Conservation (phyloP, 2,113 vertebrate species). For the Danio rerio region DNA sequence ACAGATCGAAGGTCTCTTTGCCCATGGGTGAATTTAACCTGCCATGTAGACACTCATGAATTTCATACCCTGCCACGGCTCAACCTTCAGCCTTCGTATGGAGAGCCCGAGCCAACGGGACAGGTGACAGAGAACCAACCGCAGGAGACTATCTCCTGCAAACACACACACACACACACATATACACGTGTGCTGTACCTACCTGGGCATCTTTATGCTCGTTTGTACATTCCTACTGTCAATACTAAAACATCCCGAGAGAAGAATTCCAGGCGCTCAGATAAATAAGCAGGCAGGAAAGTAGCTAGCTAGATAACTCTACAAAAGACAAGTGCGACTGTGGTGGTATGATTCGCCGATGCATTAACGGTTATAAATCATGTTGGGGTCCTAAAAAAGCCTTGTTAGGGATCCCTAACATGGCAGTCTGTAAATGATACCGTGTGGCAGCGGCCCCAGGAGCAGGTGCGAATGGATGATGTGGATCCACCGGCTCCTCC, state of each 20-base stretch:
- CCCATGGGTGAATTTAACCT: slow-evolving; percentile 64
- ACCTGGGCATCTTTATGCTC: slow-evolving; percentile 8
- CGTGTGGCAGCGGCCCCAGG: not conserved
- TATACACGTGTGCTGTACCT: not conserved
- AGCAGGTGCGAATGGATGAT: slow-evolving; percentile 31
- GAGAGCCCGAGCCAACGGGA: slow-evolving; percentile 30
- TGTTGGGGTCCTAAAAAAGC: not conserved
- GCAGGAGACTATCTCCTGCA: slow-evolving; percentile 28
- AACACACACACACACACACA: not conserved
- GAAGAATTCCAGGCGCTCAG: not conserved
- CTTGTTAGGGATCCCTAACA: slow-evolving; percentile 30
- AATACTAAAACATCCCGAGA: slow-evolving; percentile 44
- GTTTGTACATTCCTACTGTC: slow-evolving; percentile 35
- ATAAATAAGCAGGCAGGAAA: not conserved
- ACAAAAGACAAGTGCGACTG: slow-evolving; percentile 16
- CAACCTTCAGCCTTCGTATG: slow-evolving; percentile 35
- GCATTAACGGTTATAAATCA: slow-evolving; percentile 33
- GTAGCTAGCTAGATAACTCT: slow-evolving; percentile 9
- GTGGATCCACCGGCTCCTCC: slow-evolving; percentile 24
- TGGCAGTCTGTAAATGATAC: slow-evolving; percentile 28
- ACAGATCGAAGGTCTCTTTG: slow-evolving; percentile 57
- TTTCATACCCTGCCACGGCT: slow-evolving; percentile 47
- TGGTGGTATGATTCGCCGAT: slow-evolving; percentile 2
- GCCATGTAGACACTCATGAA: slow-evolving; percentile 59
- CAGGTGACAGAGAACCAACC: slow-evolving; percentile 30